phyloP scores from a whole-genome alignment of 2,113 vertebrate genomes.

The Xenopus tropicalis region DNA sequence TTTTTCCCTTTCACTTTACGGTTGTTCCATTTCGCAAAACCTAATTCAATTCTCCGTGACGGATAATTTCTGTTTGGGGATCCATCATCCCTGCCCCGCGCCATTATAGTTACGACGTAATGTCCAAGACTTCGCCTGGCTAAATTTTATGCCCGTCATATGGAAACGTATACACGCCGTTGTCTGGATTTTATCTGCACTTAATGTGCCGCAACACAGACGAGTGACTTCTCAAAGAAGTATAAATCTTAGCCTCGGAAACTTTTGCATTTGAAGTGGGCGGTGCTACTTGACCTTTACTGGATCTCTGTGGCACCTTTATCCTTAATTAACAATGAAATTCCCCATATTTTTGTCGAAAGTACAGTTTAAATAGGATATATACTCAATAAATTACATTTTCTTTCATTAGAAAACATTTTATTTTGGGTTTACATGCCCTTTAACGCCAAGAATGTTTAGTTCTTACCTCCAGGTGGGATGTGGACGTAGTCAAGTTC shows the following conservation, averaged over 20 bases:
- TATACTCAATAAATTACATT: no score
- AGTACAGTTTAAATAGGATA: no score
- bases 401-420: no score
- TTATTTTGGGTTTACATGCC: no score
- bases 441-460: no score
- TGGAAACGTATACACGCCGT: not conserved
- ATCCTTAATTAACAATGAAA: no score
- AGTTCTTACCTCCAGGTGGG: conserved; percentile 85
- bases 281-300: no score
- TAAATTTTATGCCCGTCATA: not conserved
- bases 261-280: no score
- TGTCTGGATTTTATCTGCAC: not conserved
- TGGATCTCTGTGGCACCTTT: no score
- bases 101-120: not conserved
- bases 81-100: not conserved
- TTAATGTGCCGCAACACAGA: not conserved
- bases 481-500: conserved; percentile 79
- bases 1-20: no score
- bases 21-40: not conserved
- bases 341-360: no score
- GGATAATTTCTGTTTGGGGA: not conserved
- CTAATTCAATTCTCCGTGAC: not conserved
- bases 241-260: no score
- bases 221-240: not conserved
- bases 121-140: not conserved